A percentile compares a stretch with the other conserved stretches of the same genome.
Evolutionary conservation across 2,113 vertebrate species (phyloP).

Genomic region (Eira barbara): DNA sequence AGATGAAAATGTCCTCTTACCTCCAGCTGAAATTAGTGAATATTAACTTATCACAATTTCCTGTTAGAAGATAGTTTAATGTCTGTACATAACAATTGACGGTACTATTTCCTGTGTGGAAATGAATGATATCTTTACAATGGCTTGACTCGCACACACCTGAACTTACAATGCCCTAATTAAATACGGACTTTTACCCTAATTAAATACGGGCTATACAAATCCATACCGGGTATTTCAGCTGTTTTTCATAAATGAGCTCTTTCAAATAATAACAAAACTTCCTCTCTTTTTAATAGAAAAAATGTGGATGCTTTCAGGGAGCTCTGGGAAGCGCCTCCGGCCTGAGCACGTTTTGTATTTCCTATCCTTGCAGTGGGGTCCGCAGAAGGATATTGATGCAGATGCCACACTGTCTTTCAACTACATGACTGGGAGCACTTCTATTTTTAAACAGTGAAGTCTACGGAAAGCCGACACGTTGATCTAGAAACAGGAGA

Average conservation of each 20-base stretch:
- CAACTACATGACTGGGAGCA: background rate
- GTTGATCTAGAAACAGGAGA: background rate
- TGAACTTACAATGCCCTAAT: background rate
- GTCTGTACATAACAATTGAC: background rate
- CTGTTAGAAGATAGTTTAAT: background rate
- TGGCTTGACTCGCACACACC: background rate
- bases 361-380: slow-evolving; percentile 3
- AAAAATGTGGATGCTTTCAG: slow-evolving; percentile 19
- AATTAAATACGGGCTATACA: background rate
- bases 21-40: background rate
- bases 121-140: background rate
- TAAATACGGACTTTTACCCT: background rate
- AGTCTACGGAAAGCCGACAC: background rate
- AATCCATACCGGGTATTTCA: background rate
- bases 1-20: slow-evolving; percentile 3
- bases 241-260: slow-evolving; percentile 58
- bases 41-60: background rate
- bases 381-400: background rate
- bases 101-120: background rate
- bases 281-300: slow-evolving; percentile 40
- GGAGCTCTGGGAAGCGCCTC: background rate
- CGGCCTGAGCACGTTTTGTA: background rate
- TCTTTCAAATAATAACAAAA: slow-evolving; percentile 34
- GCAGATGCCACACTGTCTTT: background rate
- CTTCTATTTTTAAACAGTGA: background rate